Evolutionary conservation across 2,113 vertebrate species (phyloP).

Genomic region (Ciconia stormi): DNA sequence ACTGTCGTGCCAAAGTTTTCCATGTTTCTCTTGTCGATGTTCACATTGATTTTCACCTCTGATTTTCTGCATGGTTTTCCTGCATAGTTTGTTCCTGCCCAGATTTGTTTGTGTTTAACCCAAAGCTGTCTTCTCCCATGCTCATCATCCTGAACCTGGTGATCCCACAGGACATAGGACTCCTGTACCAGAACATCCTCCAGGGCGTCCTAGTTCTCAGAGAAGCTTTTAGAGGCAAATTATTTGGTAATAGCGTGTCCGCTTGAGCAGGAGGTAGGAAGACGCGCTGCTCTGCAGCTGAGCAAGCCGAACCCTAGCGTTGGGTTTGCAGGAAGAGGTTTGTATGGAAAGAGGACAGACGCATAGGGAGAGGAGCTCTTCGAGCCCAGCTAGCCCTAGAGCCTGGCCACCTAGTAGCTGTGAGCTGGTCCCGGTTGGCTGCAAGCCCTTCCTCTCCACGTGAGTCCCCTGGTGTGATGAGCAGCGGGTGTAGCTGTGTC

Average conservation of each 20-base stretch:
- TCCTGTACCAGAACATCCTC: slow-evolving; percentile 17
- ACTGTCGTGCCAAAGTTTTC: not conserved
- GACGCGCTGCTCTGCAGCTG: rapidly evolving
- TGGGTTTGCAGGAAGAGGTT: slow-evolving; percentile 8
- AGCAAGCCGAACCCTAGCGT: rapidly evolving
- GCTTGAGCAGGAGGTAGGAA: not conserved
- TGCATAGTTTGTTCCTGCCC: slow-evolving; percentile 32
- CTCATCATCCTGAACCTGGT: not conserved
- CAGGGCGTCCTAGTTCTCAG: not conserved
- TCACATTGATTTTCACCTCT: slow-evolving; percentile 4
- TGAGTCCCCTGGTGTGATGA: slow-evolving; percentile 13
- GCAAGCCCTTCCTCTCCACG: not conserved
- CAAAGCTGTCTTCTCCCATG: slow-evolving; percentile 27
- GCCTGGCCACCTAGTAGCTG: rapidly evolving
- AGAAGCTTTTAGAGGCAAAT: slow-evolving; percentile 27
- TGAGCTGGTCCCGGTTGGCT: not conserved
- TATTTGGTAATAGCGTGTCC: not conserved
- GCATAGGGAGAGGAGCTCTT: not conserved
- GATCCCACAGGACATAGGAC: not conserved
- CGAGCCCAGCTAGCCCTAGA: not conserved
- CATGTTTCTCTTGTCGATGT: not conserved
- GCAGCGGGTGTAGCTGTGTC: not conserved
- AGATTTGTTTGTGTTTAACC: slow-evolving; percentile 45
- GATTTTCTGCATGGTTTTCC: slow-evolving; percentile 38
- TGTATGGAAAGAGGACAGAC: not conserved